Evolutionary conservation across 2,113 vertebrate species (phyloP).

Genomic region (Drymodes brunneopygia): DNA sequence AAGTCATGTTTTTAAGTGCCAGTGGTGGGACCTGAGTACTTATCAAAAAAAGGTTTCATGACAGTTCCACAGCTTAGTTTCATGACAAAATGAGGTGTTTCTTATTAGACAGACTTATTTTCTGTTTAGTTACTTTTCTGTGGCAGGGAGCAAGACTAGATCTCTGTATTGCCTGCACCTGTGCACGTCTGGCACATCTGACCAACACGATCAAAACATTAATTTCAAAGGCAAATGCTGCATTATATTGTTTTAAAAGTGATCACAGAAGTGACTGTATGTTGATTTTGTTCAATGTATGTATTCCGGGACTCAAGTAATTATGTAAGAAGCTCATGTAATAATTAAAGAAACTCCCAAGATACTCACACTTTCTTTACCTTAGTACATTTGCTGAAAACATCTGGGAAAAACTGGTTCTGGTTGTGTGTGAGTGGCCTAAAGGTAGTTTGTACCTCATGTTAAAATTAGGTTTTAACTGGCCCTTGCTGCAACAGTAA

Average conservation of each 20-base stretch:
- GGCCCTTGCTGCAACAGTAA: not conserved
- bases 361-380: constrained; percentile 76
- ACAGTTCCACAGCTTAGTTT: not conserved
- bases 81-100: not conserved
- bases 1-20: not conserved
- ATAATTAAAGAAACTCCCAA: not conserved
- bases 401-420: constrained; percentile 69
- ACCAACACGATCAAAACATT: not conserved
- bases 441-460: not conserved
- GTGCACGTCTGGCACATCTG: not conserved
- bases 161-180: not conserved
- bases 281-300: not conserved
- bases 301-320: not conserved
- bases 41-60: not conserved
- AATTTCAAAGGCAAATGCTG: not conserved
- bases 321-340: not conserved
- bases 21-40: not conserved
- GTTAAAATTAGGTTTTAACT: not conserved
- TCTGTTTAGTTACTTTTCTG: not conserved
- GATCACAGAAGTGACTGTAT: not conserved
- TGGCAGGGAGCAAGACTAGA: not conserved
- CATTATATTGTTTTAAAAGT: not conserved
- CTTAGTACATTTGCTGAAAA: constrained; percentile 71
- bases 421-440: constrained; percentile 76
- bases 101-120: not conserved